These are phyloP conservation scores for Cyclina sinensis DNA, from an alignment of 1,140 invertebrate species.

Conservation along the genomic window DNA sequence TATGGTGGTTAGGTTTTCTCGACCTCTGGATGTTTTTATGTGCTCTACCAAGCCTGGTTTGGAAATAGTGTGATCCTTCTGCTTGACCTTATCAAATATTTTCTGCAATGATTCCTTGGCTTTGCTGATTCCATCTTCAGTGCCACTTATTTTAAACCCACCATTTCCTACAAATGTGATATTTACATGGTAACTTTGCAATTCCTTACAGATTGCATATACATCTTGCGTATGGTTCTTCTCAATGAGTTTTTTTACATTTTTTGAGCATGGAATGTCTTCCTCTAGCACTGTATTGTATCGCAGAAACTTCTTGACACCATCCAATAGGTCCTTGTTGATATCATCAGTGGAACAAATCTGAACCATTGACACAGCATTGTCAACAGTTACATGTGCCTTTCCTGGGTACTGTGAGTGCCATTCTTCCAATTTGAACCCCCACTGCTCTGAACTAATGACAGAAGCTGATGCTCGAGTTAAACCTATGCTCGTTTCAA, in stretches of 20 bases:
- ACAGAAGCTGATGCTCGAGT: background rate
- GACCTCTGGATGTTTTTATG: background rate
- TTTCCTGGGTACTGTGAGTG: background rate
- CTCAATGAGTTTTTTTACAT: background rate
- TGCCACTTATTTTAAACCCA: background rate
- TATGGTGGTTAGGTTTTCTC: background rate
- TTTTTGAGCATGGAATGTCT: background rate
- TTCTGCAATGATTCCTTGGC: background rate
- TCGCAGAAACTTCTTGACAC: background rate
- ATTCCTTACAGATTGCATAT: background rate
- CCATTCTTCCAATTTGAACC: background rate
- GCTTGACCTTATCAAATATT: background rate
- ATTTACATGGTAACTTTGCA: background rate
- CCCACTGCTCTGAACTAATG: background rate
- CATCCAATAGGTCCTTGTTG: background rate
- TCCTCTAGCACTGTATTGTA: background rate
- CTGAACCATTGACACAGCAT: background rate
- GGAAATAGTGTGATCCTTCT: background rate
- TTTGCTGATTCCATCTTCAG: background rate
- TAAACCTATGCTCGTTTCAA: background rate
- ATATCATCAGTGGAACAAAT: background rate
- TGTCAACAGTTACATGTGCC: background rate
- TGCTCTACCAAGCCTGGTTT: background rate
- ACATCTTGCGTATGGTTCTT: background rate
- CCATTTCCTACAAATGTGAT: background rate